phyloP scores from a whole-genome alignment of 2,888 invertebrate species.

The Habroteleia sp. region DNA sequence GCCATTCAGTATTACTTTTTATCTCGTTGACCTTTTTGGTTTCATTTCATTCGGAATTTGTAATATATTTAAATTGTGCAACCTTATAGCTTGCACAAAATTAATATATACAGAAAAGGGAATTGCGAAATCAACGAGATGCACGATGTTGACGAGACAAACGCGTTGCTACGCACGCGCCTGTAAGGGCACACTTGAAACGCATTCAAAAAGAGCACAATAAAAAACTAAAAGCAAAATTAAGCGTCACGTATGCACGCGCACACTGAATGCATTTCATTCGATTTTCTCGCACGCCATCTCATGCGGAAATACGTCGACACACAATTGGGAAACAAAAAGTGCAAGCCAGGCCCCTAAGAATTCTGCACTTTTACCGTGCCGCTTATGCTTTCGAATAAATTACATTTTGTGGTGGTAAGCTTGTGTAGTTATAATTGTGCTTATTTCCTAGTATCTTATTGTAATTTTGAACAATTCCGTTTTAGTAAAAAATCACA shows the following conservation, averaged over 20 bases:
- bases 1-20: too few species aligned
- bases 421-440: too few species aligned
- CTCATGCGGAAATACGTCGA: slow-evolving; percentile 39
- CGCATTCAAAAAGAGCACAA: slow-evolving; percentile 20
- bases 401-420: background rate
- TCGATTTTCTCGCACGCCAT: slow-evolving; percentile 20
- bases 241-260: slow-evolving; percentile 22
- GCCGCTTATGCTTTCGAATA: background rate
- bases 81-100: too few species aligned
- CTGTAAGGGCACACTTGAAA: slow-evolving; percentile 15
- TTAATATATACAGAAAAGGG: too few species aligned
- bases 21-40: too few species aligned
- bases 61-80: too few species aligned
- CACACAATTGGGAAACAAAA: slow-evolving; percentile 26
- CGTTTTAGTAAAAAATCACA: too few species aligned
- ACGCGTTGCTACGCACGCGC: background rate
- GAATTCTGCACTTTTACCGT: background rate
- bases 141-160: background rate
- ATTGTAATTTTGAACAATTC: too few species aligned
- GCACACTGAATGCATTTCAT: slow-evolving; percentile 27
- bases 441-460: too few species aligned
- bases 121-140: too few species aligned
- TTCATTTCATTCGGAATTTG: too few species aligned
- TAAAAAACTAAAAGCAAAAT: slow-evolving; percentile 21
- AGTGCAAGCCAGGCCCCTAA: background rate